A percentile compares a stretch with the other conserved stretches of the same genome.
Conservation (phyloP, 1,140 invertebrate species). For the Drosophila equinoxialis region DNA sequence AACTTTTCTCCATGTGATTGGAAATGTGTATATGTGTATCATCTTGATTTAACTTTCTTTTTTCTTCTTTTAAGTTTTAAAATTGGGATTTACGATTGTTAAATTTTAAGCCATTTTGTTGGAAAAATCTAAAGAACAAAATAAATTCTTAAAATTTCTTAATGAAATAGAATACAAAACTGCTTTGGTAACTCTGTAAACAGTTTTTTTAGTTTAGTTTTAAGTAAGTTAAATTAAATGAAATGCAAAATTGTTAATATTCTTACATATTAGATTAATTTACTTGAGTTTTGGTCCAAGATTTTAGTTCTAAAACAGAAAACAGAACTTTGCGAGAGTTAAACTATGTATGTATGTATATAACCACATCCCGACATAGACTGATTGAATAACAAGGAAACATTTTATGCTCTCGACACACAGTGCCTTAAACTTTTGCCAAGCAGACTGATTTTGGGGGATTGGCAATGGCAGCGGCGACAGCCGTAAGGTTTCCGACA, state of each 20-base stretch:
- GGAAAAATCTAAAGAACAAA: too few relatives aligned
- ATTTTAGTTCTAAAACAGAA: background rate
- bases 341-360: background rate
- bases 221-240: too few relatives aligned
- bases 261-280: background rate
- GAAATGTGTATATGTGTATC: too few relatives aligned
- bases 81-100: too few relatives aligned
- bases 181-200: too few relatives aligned
- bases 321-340: background rate
- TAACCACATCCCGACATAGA: background rate
- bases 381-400: background rate
- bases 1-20: too few relatives aligned
- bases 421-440: constrained; percentile 5
- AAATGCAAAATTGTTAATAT: background rate
- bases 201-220: too few relatives aligned
- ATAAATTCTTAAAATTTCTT: too few relatives aligned
- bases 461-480: constrained; percentile 11
- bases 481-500: constrained; percentile 54
- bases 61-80: too few relatives aligned
- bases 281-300: background rate
- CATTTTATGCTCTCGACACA: background rate
- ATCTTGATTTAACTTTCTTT: too few relatives aligned
- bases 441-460: background rate
- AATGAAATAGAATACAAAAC: too few relatives aligned
- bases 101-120: too few relatives aligned